These are phyloP conservation scores for Fragum sueziense DNA, from an alignment of 2,888 invertebrate genomes.

Conservation along the genomic window DNA sequence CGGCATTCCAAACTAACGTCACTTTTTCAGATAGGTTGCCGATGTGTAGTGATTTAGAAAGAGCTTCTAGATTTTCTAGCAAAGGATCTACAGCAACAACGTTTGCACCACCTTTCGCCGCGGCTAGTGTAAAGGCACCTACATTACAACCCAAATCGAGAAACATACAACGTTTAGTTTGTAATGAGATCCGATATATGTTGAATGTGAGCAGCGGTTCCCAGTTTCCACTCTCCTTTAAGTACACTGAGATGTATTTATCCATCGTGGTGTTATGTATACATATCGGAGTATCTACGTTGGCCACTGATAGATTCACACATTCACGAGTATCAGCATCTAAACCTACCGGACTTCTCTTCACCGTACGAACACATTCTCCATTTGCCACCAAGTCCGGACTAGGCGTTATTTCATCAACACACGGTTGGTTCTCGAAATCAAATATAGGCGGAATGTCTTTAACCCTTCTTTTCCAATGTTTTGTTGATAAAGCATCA, in stretches of 20 bases:
- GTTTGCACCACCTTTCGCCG: slow-evolving; percentile 24
- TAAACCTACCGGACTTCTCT: neutral
- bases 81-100: slow-evolving; percentile 51
- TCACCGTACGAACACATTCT: slow-evolving; percentile 4
- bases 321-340: neutral
- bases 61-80: slow-evolving; percentile 28
- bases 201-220: slow-evolving; percentile 29
- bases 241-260: slow-evolving; percentile 20
- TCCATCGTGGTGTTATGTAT: slow-evolving; percentile 29
- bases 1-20: slow-evolving; percentile 52
- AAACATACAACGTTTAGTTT: slow-evolving; percentile 18
- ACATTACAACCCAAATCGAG: slow-evolving; percentile 52
- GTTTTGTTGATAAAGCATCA: neutral
- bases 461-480: neutral
- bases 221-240: slow-evolving; percentile 31
- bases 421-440: slow-evolving; percentile 1
- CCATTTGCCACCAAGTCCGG: neutral
- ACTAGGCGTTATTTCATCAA: neutral
- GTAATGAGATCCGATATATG: slow-evolving; percentile 11
- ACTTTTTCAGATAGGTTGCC: slow-evolving; percentile 36
- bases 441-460: slow-evolving; percentile 6
- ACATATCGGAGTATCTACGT: slow-evolving; percentile 32
- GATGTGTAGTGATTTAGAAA: slow-evolving; percentile 38
- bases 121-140: slow-evolving; percentile 43
- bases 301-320: neutral